A percentile compares a stretch with the other conserved stretches of the same genome.
Evolutionary conservation across 2,888 invertebrate species (phyloP).

Genomic region (Chrysopilus asiliformis): DNA sequence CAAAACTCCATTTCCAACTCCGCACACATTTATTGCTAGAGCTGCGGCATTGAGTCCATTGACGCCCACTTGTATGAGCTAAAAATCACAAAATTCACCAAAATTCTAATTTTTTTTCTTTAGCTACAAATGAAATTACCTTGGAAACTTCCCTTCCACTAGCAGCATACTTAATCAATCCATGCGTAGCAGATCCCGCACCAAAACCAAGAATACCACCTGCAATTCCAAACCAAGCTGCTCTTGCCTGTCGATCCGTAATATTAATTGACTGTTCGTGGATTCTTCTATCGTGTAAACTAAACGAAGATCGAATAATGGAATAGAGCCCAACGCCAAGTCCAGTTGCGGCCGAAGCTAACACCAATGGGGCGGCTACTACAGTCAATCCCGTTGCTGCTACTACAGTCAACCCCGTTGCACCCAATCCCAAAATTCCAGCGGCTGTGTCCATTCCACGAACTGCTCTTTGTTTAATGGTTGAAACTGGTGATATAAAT

Average conservation of each 20-base stretch:
- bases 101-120: no score
- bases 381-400: constrained; percentile 5
- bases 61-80: no score
- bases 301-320: constrained; percentile 20
- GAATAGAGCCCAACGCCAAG: constrained; percentile 22
- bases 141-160: constrained; percentile 23
- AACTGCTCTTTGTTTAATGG: constrained; percentile 10
- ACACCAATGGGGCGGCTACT: constrained; percentile 20
- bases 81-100: no score
- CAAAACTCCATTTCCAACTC: constrained; percentile 22
- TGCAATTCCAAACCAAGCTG: constrained; percentile 23
- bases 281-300: constrained; percentile 21
- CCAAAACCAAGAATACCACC: constrained; percentile 23
- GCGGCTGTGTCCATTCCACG: constrained; percentile 18
- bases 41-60: no score
- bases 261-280: constrained; percentile 28
- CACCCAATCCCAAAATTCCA: constrained; percentile 19
- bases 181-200: constrained; percentile 23
- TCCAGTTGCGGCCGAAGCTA: constrained; percentile 19
- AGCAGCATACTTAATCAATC: constrained; percentile 19
- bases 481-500: constrained; percentile 22
- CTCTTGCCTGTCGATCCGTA: constrained; percentile 23
- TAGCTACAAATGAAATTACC: no score
- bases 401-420: constrained; percentile 17
- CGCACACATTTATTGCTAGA: no score